These are phyloP conservation scores for Phoeniculus purpureus DNA, from an alignment of 2,797 vertebrate species.

Conservation along the genomic window DNA sequence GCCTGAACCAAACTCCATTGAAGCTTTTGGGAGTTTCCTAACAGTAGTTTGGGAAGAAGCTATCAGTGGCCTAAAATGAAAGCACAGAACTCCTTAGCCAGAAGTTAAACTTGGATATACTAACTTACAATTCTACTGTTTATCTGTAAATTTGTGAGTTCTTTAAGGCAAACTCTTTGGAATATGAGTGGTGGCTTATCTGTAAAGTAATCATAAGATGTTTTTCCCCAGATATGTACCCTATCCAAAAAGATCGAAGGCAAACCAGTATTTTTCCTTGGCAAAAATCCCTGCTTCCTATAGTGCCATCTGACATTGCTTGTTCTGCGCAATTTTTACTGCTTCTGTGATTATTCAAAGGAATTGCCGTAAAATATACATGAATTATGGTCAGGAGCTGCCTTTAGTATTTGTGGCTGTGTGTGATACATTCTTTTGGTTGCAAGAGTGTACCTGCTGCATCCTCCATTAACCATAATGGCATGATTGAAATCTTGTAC, in stretches of 20 bases:
- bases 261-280: neutral
- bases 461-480: neutral
- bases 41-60: neutral
- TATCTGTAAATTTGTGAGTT: too few species aligned
- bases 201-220: neutral
- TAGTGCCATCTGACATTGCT: neutral
- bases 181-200: neutral
- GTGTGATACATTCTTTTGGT: neutral
- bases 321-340: neutral
- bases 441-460: neutral
- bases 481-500: neutral
- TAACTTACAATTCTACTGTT: neutral
- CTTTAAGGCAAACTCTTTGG: neutral
- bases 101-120: neutral
- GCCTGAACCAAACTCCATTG: neutral
- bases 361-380: conserved; percentile 7
- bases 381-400: neutral
- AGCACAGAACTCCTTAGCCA: neutral
- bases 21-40: neutral
- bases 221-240: neutral
- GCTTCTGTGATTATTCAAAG: conserved; percentile 4
- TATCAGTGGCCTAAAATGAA: neutral
- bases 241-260: neutral
- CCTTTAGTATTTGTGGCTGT: neutral
- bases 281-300: neutral